Conservation (phyloP, 2,888 invertebrate genomes). For the Stenotaenia linearis region DNA sequence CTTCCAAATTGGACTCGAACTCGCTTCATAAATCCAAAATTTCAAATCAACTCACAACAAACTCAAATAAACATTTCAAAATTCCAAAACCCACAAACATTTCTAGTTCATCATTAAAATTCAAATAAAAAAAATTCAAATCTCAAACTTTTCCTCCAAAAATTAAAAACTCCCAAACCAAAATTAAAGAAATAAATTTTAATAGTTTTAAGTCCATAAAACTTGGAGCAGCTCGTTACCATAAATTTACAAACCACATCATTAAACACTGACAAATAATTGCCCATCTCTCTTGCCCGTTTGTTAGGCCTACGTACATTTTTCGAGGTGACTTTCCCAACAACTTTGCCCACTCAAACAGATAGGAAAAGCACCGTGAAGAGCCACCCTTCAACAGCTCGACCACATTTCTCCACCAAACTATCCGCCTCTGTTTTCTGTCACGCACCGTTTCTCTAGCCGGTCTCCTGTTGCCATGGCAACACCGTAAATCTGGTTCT, state of each 20-base stretch:
- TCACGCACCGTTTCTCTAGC: background rate
- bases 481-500: background rate
- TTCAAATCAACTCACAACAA: too few species aligned
- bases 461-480: background rate
- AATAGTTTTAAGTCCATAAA: background rate
- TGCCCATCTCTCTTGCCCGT: background rate
- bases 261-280: background rate
- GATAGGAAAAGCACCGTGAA: background rate
- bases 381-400: background rate
- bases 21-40: too few species aligned
- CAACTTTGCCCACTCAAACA: background rate
- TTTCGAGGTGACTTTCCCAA: background rate
- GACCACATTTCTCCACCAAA: background rate
- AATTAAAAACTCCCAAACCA: background rate
- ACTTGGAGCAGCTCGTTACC: background rate
- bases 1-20: too few species aligned
- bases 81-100: too few species aligned
- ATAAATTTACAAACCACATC: background rate
- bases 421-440: background rate
- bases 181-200: background rate
- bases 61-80: too few species aligned
- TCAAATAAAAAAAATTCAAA: background rate
- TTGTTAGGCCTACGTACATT: background rate
- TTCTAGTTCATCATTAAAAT: too few species aligned
- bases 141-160: background rate